A percentile compares a stretch with the other conserved stretches of the same genome.
Conservation (phyloP, 1,140 invertebrate genomes). For the Macrostomum lignano region DNA sequence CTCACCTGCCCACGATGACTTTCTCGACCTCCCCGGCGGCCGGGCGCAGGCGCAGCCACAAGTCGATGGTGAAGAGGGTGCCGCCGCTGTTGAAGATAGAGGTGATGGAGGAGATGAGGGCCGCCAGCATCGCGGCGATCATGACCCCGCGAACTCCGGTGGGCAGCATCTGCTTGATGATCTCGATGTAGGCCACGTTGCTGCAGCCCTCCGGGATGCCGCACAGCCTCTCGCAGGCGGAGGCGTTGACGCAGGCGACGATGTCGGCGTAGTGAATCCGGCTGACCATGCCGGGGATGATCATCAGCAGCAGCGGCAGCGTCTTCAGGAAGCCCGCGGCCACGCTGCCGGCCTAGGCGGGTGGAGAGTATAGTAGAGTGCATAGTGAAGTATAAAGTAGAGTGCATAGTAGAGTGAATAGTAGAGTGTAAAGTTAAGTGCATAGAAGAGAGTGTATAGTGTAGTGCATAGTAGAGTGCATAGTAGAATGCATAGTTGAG, state of each 20-base stretch:
- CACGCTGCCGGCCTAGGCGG: conserved; percentile 28
- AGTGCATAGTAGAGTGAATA: too few relatives aligned
- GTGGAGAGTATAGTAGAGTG: too few relatives aligned
- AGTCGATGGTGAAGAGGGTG: conserved; percentile 34
- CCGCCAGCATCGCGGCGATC: conserved; percentile 33
- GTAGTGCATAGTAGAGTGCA: too few relatives aligned
- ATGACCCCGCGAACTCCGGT: conserved; percentile 28
- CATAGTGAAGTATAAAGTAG: too few relatives aligned
- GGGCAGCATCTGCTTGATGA: conserved; percentile 20
- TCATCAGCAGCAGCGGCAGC: conserved; percentile 29
- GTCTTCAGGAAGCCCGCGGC: conserved; percentile 30
- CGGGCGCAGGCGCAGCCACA: conserved; percentile 29
- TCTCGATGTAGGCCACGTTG: conserved; percentile 19
- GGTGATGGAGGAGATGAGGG: conserved; percentile 33
- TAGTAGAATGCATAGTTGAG: too few relatives aligned
- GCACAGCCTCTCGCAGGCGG: conserved; percentile 13
- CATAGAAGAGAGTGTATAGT: too few relatives aligned
- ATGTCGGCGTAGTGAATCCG: too few relatives aligned
- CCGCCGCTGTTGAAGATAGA: conserved; percentile 33
- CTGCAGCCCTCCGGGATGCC: conserved; percentile 16
- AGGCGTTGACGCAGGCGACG: conserved; percentile 9
- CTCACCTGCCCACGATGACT: conserved; percentile 30
- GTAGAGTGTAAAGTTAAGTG: too few relatives aligned
- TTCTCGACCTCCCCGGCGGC: conserved; percentile 28
- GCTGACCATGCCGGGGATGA: conserved; percentile 34